Percentiles rank a stretch among this genome's conserved stretches.
These are phyloP conservation scores for Crotalus horridus DNA, from an alignment of 2,113 vertebrate species.

Conservation along the genomic window DNA sequence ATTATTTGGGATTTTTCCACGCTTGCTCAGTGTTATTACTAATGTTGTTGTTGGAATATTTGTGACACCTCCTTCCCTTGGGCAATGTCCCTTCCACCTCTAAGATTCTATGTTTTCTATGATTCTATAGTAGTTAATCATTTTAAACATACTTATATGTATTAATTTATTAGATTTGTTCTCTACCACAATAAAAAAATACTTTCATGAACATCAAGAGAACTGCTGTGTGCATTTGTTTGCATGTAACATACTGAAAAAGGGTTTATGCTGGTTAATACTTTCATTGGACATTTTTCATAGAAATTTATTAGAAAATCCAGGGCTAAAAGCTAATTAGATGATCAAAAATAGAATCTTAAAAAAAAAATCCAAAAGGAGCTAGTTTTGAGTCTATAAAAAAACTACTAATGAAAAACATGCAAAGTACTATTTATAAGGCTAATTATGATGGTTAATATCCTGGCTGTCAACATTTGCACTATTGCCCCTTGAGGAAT, in stretches of 20 bases:
- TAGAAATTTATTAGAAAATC: background rate
- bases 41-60: too few relatives aligned
- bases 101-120: too few relatives aligned
- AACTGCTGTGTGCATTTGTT: background rate
- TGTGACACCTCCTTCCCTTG: too few relatives aligned
- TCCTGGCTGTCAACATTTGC: background rate
- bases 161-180: background rate
- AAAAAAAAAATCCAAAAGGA: background rate
- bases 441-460: background rate
- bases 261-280: background rate
- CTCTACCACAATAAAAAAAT: background rate
- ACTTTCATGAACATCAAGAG: background rate
- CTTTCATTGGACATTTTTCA: background rate
- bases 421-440: background rate
- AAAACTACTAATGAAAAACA: background rate
- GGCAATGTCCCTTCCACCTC: too few relatives aligned
- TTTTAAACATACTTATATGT: background rate
- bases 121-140: too few relatives aligned
- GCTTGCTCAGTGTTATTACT: too few relatives aligned
- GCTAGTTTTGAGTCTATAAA: background rate
- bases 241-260: background rate
- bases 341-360: background rate
- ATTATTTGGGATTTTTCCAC: too few relatives aligned
- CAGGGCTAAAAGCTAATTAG: background rate
- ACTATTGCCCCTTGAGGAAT: background rate